These are phyloP conservation scores for Dynastes tityus DNA, from an alignment of 2,888 invertebrate species.

Conservation along the genomic window DNA sequence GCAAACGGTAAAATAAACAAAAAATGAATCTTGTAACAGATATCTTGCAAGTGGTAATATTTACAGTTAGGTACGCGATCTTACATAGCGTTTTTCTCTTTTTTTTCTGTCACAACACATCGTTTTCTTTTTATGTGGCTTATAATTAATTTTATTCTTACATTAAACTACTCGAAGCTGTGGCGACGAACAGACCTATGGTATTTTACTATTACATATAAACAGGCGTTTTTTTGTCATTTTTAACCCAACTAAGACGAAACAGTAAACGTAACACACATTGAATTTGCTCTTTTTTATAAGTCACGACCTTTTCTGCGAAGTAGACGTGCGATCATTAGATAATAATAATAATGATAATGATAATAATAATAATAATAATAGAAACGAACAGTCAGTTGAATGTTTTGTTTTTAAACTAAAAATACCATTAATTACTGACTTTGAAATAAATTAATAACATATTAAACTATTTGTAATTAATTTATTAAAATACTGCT, in stretches of 20 bases:
- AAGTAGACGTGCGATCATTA: slow-evolving; percentile 42
- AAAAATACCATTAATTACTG: slow-evolving; percentile 46
- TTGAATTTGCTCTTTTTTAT: slow-evolving; percentile 10
- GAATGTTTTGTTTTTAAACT: slow-evolving; percentile 34
- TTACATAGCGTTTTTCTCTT: slow-evolving; percentile 7
- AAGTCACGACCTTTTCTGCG: slow-evolving; percentile 30
- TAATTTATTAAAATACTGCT: slow-evolving; percentile 56
- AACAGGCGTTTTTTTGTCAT: slow-evolving; percentile 26
- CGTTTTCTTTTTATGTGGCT: slow-evolving; percentile 26
- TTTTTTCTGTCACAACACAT: slow-evolving; percentile 39
- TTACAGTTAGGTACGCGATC: slow-evolving; percentile 53
- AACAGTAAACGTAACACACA: neutral
- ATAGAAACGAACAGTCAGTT: slow-evolving; percentile 37
- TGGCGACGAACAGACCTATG: slow-evolving; percentile 50
- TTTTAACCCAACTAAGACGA: slow-evolving; percentile 21
- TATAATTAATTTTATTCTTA: slow-evolving; percentile 24
- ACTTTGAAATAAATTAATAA: slow-evolving; percentile 56
- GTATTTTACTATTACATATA: slow-evolving; percentile 26
- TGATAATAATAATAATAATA: too few relatives aligned
- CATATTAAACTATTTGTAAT: slow-evolving; percentile 51
- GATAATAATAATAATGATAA: neutral
- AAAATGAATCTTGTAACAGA: slow-evolving; percentile 48
- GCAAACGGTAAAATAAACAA: slow-evolving; percentile 50
- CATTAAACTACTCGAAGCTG: slow-evolving; percentile 56
- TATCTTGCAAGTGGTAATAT: slow-evolving; percentile 52